Evolutionary conservation across 2,113 vertebrate species (phyloP), one percentile per base, ranked within the genome.

Genomic region (Amphiprion percula): DNA sequence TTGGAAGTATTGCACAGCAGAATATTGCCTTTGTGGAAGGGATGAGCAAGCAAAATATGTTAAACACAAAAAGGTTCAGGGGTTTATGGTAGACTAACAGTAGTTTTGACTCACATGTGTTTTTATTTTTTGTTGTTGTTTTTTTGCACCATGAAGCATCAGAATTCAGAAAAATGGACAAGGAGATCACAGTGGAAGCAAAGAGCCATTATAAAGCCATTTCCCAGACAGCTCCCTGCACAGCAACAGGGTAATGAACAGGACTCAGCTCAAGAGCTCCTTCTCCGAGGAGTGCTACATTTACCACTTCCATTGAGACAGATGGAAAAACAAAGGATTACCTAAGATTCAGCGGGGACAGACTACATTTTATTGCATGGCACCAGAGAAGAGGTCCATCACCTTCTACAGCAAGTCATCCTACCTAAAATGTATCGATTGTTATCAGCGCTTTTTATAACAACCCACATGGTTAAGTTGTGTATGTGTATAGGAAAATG

Each of bases 141-240:
- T 84, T 60, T 80, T 52, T 75, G 70, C 66, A 65, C 39, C 26
- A 61, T 58, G 64, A 69, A 80, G 64, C 85, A 83, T 87, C 73
- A 77, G 74, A 90, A 85, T 83, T 86, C 68, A 84, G 72, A 90
- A 73, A 83, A 88, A 91, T 83, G 80, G 58, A 67, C 83, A 80
- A 37, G 53, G 70, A 82, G 82, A 90, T 86, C 78, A 83, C 53
- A 79, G 78, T 74, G 66, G 80, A 84, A 85, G 81, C 85, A 89
- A 78, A 84, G 74, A 87, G 82, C 86, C 86, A 93, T 94, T 93
- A 92, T 88, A 91, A 91, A 91, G 77, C 84, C 81, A 93, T 92
- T 93, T 88, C 86, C 67, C 77, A 80, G 77, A 88, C 74, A 78
- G 74, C 80, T 86, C 87, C 74, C 85, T 85, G 86, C 79, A 75